phyloP scores from a whole-genome alignment of 1,140 invertebrate species.

The Hycleus cichorii region DNA sequence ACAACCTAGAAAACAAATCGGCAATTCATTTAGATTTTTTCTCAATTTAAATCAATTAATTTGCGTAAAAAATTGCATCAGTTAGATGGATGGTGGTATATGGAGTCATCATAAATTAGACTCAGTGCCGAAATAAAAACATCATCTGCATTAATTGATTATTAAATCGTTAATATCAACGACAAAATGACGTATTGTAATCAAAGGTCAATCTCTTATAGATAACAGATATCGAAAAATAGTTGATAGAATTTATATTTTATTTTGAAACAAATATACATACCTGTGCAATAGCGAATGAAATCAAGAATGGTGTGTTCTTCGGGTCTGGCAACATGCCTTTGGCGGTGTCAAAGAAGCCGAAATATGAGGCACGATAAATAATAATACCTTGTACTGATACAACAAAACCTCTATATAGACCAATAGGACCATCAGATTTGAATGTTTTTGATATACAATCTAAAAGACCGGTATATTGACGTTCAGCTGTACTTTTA shows the following conservation, averaged over 20 bases:
- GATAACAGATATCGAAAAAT: too few relatives aligned
- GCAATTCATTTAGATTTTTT: not conserved
- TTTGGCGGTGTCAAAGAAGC: slow-evolving; percentile 87
- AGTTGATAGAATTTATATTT: too few relatives aligned
- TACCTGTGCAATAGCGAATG: slow-evolving; percentile 78
- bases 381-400: slow-evolving; percentile 85
- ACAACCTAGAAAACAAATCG: slow-evolving; percentile 35
- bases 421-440: slow-evolving; percentile 69
- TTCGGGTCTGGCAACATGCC: slow-evolving; percentile 78
- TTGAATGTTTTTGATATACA: slow-evolving; percentile 79
- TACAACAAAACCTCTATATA: slow-evolving; percentile 86
- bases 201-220: not conserved
- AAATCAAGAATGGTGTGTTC: slow-evolving; percentile 67
- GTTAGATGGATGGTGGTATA: slow-evolving; percentile 22
- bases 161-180: not conserved
- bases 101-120: slow-evolving; percentile 17
- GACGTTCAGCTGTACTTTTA: slow-evolving; percentile 63
- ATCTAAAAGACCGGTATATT: slow-evolving; percentile 77
- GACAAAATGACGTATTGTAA: not conserved
- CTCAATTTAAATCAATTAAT: not conserved
- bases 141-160: slow-evolving; percentile 11
- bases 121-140: slow-evolving; percentile 16
- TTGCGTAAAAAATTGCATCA: slow-evolving; percentile 2
- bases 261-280: slow-evolving; percentile 12
- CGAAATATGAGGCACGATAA: slow-evolving; percentile 87